Conservation (phyloP, 2,888 invertebrate species). For the Nemapogon koenigi region DNA sequence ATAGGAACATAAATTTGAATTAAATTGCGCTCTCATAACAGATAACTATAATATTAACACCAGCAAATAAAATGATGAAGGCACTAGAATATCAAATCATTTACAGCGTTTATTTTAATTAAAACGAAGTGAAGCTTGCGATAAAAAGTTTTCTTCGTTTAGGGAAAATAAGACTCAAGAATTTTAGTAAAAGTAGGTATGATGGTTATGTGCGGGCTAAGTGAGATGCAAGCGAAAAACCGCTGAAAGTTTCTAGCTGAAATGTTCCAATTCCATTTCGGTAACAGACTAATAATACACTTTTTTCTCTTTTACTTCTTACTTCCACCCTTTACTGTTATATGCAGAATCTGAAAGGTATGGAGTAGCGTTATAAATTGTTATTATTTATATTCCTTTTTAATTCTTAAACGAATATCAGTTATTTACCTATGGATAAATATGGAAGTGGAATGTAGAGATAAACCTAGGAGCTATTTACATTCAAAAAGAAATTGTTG, state of each 20-base stretch:
- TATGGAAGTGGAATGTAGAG: no score
- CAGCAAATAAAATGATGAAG: background rate
- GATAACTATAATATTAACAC: slow-evolving; percentile 3
- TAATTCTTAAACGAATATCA: background rate
- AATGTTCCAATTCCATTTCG: slow-evolving; percentile 66
- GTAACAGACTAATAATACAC: slow-evolving; percentile 64
- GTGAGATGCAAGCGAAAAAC: slow-evolving; percentile 46
- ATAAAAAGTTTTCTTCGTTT: slow-evolving; percentile 5
- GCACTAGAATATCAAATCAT: background rate
- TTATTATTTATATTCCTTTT: background rate
- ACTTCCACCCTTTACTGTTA: slow-evolving; percentile 63
- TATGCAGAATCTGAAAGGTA: slow-evolving; percentile 35
- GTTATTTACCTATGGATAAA: no score
- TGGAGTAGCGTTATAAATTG: slow-evolving; percentile 26
- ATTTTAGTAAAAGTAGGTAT: slow-evolving; percentile 16
- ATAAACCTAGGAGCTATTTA: no score
- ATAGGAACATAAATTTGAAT: background rate
- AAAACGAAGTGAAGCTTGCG: background rate
- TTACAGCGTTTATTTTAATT: background rate
- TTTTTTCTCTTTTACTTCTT: slow-evolving; percentile 63
- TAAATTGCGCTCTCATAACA: background rate
- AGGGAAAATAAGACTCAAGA: slow-evolving; percentile 4
- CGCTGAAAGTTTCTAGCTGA: slow-evolving; percentile 56
- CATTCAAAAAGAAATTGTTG: no score
- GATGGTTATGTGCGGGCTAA: slow-evolving; percentile 40